phyloP scores from a whole-genome alignment of 2,797 vertebrate species.

The Nasua narica region DNA sequence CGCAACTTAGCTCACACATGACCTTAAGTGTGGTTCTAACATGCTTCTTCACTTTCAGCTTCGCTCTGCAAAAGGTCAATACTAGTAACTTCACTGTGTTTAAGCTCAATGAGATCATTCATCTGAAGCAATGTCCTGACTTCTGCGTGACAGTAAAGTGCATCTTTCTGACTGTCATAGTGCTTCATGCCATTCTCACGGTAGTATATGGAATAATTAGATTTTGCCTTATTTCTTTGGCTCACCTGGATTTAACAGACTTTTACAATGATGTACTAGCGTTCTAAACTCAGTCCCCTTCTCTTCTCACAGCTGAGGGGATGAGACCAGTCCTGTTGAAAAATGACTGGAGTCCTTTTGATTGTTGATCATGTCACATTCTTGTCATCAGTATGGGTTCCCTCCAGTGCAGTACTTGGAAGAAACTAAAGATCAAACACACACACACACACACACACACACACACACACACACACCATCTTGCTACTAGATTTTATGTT shows the following conservation, averaged over 20 bases:
- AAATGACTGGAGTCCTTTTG: background rate
- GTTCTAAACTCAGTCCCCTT: background rate
- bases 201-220: background rate
- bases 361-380: background rate
- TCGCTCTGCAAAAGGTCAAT: background rate
- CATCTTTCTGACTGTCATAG: background rate
- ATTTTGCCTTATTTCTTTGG: background rate
- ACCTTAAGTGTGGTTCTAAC: background rate
- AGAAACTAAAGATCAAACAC: background rate
- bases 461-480: background rate
- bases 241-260: background rate
- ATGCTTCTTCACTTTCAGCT: background rate
- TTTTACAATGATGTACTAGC: background rate
- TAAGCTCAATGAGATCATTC: background rate
- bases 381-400: background rate
- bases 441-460: background rate
- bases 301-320: background rate
- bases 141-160: background rate
- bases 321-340: background rate
- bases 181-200: background rate
- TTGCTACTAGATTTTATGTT: background rate
- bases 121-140: background rate
- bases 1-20: background rate
- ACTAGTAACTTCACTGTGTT: background rate
- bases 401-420: background rate